These are phyloP conservation scores for Drosophila insularis DNA, from an alignment of 1,140 invertebrate species.

Conservation along the genomic window DNA sequence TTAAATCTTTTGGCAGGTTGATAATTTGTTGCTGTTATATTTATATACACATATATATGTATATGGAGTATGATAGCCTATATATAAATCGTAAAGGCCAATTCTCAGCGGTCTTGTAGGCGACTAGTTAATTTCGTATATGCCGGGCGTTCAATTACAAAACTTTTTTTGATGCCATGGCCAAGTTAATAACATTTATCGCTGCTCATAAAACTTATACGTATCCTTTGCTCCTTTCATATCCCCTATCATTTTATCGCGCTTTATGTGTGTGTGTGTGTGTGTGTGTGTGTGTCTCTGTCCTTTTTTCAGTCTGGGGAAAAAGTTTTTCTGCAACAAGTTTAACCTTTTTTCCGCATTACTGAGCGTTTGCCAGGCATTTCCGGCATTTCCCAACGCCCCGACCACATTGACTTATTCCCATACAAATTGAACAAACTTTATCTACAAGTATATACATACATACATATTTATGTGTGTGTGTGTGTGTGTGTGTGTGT, in stretches of 20 bases:
- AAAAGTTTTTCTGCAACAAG: conserved; percentile 74
- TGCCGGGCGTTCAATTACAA: conserved; percentile 66
- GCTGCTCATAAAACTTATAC: conserved; percentile 62
- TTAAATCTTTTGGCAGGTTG: background rate
- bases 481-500: background rate
- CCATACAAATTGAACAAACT: conserved; percentile 24
- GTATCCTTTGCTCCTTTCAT: background rate
- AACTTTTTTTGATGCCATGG: conserved; percentile 57
- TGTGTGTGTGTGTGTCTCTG: conserved; percentile 15
- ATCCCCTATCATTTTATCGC: background rate
- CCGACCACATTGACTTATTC: conserved; percentile 44
- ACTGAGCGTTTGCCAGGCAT: conserved; percentile 11
- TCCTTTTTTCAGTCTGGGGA: conserved; percentile 23
- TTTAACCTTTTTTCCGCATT: conserved; percentile 55
- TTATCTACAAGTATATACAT: background rate
- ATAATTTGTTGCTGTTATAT: no score
- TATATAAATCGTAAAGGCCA: conserved; percentile 34
- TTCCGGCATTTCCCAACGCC: conserved; percentile 41
- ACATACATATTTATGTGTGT: background rate
- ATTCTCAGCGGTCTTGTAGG: conserved; percentile 54
- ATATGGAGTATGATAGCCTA: background rate
- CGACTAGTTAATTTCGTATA: conserved; percentile 57
- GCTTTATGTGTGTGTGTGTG: conserved; percentile 14
- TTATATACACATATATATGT: background rate
- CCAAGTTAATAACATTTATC: conserved; percentile 78